Percentiles rank a stretch among this genome's conserved stretches.
phyloP scores from a whole-genome alignment of 2,113 vertebrate genomes.

The Leptobrachium ailaonicum region DNA sequence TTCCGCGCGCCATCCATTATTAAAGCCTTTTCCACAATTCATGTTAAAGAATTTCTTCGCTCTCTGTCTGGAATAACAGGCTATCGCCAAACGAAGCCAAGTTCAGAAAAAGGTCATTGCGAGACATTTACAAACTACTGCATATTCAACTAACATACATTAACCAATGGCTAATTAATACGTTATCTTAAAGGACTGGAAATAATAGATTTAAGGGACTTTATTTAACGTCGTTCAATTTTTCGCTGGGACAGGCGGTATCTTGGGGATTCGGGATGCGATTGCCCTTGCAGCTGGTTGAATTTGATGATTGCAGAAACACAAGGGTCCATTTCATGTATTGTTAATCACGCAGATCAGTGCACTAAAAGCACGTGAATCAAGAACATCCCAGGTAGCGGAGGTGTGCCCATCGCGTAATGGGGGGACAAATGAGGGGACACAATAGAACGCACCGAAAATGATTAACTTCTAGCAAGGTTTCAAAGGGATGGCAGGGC shows the following conservation, averaged over 20 bases:
- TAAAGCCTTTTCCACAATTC: no score
- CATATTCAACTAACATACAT: slow-evolving; percentile 36
- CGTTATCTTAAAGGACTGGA: slow-evolving; percentile 40
- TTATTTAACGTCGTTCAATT: background rate
- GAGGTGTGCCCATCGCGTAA: background rate
- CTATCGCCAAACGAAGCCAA: no score
- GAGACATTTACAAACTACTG: slow-evolving; percentile 29
- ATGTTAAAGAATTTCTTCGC: no score
- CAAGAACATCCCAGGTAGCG: background rate
- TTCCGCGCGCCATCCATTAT: no score
- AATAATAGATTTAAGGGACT: slow-evolving; percentile 38
- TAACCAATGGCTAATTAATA: slow-evolving; percentile 40
- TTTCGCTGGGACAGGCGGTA: background rate
- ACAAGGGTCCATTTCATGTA: background rate
- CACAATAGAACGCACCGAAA: no score
- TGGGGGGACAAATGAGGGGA: background rate
- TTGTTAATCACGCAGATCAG: background rate
- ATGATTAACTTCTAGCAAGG: no score
- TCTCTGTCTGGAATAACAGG: no score
- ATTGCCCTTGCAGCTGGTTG: background rate
- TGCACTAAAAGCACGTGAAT: background rate
- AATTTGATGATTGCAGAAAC: background rate
- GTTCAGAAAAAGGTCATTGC: slow-evolving; percentile 11
- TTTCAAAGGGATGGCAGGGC: no score
- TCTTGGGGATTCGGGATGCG: background rate